Evolutionary conservation across 2,113 vertebrate genomes (phyloP), one percentile per base, ranked within the genome.

Genomic region (Ovis aries): DNA sequence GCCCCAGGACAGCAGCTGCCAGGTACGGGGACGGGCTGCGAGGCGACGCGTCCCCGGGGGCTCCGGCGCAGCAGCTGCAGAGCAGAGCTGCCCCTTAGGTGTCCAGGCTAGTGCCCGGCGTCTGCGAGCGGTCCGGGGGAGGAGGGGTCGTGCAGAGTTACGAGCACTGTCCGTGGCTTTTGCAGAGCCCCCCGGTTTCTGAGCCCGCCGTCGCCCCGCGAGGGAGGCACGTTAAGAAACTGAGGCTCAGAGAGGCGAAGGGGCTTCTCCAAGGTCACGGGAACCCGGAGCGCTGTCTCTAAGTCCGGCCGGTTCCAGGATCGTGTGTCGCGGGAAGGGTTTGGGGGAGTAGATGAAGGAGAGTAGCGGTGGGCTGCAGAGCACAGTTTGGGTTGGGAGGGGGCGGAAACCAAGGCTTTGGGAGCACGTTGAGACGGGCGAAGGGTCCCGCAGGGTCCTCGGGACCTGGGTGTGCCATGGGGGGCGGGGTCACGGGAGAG

Each of bases 1-100:
- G 98, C 99, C 99, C 74, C 98, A 99, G 40, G 99, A 99, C 98
- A 99, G 99, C 97, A 99, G 98, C 93, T 99, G 99, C 99, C 99
- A 99, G 99, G 99, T 99, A 98, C 52, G 7, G 53, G 92, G 50
- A 31, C 2, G 7, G 33, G 40, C 45, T 6, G 50, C 4, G 71
- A 19, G 83, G 27, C 82, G 50, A 13, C 86, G 43, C n/a, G 43
- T 17, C n/a, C 29, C 40, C 23, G 25, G 33, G 36, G 53, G 43
- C 55, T 6, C 27, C 48, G 15, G 59, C 77, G 7, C 31, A 8
- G 48, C 86, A 52, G 57, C 45, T 23, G 15, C n/a, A 8, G 40
- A 15, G 88, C 36, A 23, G 59, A 5, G 21, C 45, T 2, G 15
- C 23, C 12, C 33, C 29, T 1, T 11, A 1, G 67, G 85, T 9